Percentiles rank a stretch among this genome's conserved stretches.
Evolutionary conservation across 2,888 invertebrate species (phyloP).

Genomic region (Cataglyphis altisquamis): DNA sequence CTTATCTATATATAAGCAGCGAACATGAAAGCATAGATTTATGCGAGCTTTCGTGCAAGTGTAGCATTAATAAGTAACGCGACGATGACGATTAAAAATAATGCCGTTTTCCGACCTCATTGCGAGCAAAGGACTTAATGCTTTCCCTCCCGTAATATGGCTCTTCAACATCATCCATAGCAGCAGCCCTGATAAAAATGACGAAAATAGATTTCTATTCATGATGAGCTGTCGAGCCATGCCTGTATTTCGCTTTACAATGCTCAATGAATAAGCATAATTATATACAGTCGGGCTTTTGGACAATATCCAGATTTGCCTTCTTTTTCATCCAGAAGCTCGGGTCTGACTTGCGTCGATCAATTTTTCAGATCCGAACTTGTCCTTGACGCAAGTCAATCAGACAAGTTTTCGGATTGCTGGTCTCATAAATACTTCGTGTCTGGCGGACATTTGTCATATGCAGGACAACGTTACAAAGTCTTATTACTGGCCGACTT

Average conservation of each 20-base stretch:
- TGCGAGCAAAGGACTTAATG: neutral
- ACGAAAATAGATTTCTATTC: slow-evolving; percentile 8
- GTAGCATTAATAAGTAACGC: slow-evolving; percentile 33
- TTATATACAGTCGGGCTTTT: neutral
- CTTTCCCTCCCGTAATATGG: neutral
- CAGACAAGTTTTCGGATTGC: slow-evolving; percentile 6
- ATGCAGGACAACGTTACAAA: slow-evolving; percentile 40
- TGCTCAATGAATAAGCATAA: neutral
- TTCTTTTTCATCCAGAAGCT: neutral
- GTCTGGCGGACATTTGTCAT: slow-evolving; percentile 49
- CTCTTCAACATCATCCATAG: neutral
- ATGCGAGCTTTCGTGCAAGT: slow-evolving; percentile 18
- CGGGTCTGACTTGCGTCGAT: neutral
- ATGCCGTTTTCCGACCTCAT: neutral
- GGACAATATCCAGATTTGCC: neutral
- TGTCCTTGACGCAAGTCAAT: slow-evolving; percentile 2
- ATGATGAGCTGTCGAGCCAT: neutral
- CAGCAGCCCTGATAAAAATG: slow-evolving; percentile 25
- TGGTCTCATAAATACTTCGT: slow-evolving; percentile 45
- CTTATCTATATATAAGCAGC: neutral
- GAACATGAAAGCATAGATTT: slow-evolving; percentile 11
- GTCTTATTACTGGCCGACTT: slow-evolving; percentile 28
- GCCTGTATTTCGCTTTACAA: neutral
- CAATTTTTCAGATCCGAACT: slow-evolving; percentile 13
- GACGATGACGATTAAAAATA: slow-evolving; percentile 31